phyloP scores from a whole-genome alignment of 2,113 vertebrate species.

The Anthoscopus minutus region DNA sequence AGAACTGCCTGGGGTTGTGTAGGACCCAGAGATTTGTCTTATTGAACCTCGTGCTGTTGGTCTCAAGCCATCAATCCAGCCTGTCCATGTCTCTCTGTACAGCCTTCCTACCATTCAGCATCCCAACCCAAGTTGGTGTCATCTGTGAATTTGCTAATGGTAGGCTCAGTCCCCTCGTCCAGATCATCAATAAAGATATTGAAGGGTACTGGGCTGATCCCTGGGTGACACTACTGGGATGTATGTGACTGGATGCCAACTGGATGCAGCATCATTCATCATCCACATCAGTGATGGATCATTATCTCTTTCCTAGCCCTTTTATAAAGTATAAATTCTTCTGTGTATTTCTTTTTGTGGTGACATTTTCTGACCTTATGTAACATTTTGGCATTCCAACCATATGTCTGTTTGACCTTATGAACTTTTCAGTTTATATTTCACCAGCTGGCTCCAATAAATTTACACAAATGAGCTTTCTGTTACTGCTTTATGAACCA shows the following conservation, averaged over 20 bases:
- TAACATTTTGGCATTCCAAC: background rate
- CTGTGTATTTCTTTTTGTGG: background rate
- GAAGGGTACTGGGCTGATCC: background rate
- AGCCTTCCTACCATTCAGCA: background rate
- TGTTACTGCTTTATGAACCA: background rate
- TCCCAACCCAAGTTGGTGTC: too few relatives aligned
- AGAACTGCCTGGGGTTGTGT: background rate
- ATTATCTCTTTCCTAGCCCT: background rate
- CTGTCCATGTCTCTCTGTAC: background rate
- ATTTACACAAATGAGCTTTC: background rate
- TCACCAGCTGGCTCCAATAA: background rate
- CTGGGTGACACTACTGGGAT: background rate
- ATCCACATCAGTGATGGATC: background rate
- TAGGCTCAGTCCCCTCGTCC: too few relatives aligned
- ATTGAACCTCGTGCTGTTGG: background rate
- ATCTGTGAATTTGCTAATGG: background rate
- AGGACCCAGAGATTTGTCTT: background rate
- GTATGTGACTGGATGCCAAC: background rate
- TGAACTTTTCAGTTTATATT: slow-evolving; percentile 4
- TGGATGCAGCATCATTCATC: background rate
- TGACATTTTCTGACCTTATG: background rate
- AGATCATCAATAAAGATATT: background rate
- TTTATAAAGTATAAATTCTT: background rate
- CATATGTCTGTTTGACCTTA: background rate
- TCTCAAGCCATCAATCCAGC: background rate